phyloP scores from a whole-genome alignment of 2,888 invertebrate genomes.

The Rhagonycha lutea region DNA sequence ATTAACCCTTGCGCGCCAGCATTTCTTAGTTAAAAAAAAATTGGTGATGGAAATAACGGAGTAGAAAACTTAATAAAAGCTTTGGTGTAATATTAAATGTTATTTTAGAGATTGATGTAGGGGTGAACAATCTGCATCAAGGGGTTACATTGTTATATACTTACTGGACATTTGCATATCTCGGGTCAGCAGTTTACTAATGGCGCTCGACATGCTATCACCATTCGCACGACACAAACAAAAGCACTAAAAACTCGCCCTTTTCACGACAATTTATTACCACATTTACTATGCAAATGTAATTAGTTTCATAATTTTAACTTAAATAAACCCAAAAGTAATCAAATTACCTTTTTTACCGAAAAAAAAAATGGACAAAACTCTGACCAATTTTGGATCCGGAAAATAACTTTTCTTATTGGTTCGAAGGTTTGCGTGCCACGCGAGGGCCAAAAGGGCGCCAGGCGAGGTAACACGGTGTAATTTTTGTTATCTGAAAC shows the following conservation, averaged over 20 bases:
- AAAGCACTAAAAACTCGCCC: constrained; percentile 46
- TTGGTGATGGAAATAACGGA: not conserved
- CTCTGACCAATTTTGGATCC: not conserved
- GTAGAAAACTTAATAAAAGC: not conserved
- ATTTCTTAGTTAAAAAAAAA: not conserved
- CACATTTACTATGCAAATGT: constrained; percentile 47
- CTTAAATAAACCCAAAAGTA: constrained; percentile 18
- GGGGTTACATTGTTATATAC: constrained; percentile 35
- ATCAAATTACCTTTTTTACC: constrained; percentile 1
- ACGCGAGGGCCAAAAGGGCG: not conserved
- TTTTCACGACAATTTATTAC: constrained; percentile 46
- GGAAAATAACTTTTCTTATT: not conserved
- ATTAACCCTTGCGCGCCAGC: not conserved
- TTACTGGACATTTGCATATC: constrained; percentile 46
- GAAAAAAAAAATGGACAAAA: not conserved
- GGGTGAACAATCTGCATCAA: constrained; percentile 42
- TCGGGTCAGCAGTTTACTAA: constrained; percentile 47
- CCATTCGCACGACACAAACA: constrained; percentile 44
- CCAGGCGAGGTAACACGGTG: not conserved
- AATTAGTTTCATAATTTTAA: constrained; percentile 41
- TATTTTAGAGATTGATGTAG: constrained; percentile 24
- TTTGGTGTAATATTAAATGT: constrained; percentile 15
- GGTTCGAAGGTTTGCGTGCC: not conserved
- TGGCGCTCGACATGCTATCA: constrained; percentile 47
- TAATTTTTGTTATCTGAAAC: not conserved